Evolutionary conservation across 2,888 invertebrate species (phyloP).

Genomic region (Pachydiplax longipennis): DNA sequence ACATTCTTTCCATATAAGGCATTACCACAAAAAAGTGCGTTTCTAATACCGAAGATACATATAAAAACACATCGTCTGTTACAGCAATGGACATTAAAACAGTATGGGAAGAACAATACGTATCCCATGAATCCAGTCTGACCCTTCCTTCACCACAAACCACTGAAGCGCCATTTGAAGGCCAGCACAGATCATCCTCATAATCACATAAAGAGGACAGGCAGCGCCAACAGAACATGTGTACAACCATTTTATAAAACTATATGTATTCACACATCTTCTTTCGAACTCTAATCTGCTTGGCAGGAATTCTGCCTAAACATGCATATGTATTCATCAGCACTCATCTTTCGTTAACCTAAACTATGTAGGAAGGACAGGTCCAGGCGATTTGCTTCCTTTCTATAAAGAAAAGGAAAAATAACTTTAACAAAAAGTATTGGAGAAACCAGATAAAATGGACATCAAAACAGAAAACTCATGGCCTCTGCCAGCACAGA

Average conservation of each 20-base stretch:
- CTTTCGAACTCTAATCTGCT: not conserved
- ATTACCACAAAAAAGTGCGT: slow-evolving; percentile 13
- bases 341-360: not conserved
- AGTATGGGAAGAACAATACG: slow-evolving; percentile 23
- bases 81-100: slow-evolving; percentile 36
- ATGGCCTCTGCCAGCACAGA: too few species aligned
- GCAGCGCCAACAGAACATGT: not conserved
- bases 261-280: not conserved
- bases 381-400: slow-evolving; percentile 28
- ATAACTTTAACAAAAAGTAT: not conserved
- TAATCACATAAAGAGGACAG: not conserved
- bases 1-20: not conserved
- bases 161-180: not conserved
- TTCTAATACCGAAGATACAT: slow-evolving; percentile 19
- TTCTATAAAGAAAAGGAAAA: not conserved
- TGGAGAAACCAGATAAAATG: too few species aligned
- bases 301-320: not conserved
- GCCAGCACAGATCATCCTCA: not conserved
- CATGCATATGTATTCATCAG: not conserved
- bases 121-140: not conserved
- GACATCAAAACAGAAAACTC: too few species aligned
- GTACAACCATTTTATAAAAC: not conserved
- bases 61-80: slow-evolving; percentile 37
- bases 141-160: not conserved
- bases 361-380: slow-evolving; percentile 31